phyloP scores from a whole-genome alignment of 2,888 invertebrate species.

The Pilophorus perplexus region DNA sequence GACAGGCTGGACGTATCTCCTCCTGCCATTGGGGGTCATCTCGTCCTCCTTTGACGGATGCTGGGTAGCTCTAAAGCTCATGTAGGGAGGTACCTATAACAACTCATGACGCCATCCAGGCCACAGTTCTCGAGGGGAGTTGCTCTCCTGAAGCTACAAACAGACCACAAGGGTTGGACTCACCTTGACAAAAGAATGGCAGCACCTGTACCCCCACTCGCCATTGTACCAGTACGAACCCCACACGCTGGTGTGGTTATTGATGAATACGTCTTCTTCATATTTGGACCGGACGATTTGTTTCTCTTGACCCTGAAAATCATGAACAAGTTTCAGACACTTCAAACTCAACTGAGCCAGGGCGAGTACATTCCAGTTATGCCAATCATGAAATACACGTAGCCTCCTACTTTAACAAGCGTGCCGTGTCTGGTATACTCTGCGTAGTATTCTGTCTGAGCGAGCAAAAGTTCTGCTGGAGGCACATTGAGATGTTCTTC shows the following conservation, averaged over 20 bases:
- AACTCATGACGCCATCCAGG: no score
- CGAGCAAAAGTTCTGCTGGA: constrained; percentile 81
- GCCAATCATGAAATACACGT: no score
- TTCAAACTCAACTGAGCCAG: background rate
- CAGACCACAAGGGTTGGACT: no score
- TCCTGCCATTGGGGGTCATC: no score
- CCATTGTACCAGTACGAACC: constrained; percentile 94
- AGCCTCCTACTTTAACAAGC: constrained; percentile 57
- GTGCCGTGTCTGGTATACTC: constrained; percentile 94
- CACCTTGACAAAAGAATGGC: constrained; percentile 84
- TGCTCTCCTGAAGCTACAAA: no score
- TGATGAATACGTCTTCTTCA: constrained; percentile 87
- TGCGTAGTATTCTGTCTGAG: constrained; percentile 93
- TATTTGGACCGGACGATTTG: constrained; percentile 82
- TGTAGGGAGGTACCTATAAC: no score
- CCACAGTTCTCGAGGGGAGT: no score
- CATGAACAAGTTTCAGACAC: background rate
- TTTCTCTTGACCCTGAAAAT: constrained; percentile 74
- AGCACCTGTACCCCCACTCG: constrained; percentile 95
- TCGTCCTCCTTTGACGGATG: no score
- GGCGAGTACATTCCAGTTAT: no score
- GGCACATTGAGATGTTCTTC: constrained; percentile 86
- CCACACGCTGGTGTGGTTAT: constrained; percentile 94
- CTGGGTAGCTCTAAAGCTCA: no score
- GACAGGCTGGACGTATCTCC: no score